Conservation (phyloP, 2,888 invertebrate genomes). For the Heliconius ismenius region DNA sequence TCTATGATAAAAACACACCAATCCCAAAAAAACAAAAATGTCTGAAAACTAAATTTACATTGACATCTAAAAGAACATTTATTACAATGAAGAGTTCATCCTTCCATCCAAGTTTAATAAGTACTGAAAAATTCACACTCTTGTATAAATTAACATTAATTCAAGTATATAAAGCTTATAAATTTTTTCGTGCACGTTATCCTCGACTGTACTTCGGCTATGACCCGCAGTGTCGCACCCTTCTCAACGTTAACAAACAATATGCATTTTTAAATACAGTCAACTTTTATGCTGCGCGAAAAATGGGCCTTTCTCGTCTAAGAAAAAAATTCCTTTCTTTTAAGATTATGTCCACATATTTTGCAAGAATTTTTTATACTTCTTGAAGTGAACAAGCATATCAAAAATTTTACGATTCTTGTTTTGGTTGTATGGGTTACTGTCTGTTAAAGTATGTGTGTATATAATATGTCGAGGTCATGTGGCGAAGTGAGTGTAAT, state of each 20-base stretch:
- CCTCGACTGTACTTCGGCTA: slow-evolving; percentile 51
- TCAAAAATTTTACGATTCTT: slow-evolving; percentile 5
- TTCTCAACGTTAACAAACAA: slow-evolving; percentile 49
- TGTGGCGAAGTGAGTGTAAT: background rate
- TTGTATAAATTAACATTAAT: slow-evolving; percentile 5
- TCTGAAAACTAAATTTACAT: background rate
- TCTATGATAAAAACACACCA: background rate
- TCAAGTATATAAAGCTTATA: background rate
- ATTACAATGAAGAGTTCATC: too few species aligned
- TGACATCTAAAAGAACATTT: background rate
- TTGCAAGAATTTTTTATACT: slow-evolving; percentile 32
- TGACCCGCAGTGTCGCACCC: slow-evolving; percentile 49
- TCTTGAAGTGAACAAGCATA: slow-evolving; percentile 20
- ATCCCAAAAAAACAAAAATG: background rate
- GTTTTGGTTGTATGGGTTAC: background rate
- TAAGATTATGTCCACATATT: slow-evolving; percentile 50
- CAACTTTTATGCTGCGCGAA: slow-evolving; percentile 44
- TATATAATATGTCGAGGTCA: too few species aligned
- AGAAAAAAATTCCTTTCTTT: slow-evolving; percentile 42
- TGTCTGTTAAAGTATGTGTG: background rate
- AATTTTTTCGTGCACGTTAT: slow-evolving; percentile 51
- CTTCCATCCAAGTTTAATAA: background rate
- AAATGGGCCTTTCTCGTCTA: slow-evolving; percentile 36
- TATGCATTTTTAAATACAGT: slow-evolving; percentile 63
- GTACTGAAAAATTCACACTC: background rate